Conservation (phyloP, 1,140 invertebrate genomes). For the Choristoneura fumiferana region DNA sequence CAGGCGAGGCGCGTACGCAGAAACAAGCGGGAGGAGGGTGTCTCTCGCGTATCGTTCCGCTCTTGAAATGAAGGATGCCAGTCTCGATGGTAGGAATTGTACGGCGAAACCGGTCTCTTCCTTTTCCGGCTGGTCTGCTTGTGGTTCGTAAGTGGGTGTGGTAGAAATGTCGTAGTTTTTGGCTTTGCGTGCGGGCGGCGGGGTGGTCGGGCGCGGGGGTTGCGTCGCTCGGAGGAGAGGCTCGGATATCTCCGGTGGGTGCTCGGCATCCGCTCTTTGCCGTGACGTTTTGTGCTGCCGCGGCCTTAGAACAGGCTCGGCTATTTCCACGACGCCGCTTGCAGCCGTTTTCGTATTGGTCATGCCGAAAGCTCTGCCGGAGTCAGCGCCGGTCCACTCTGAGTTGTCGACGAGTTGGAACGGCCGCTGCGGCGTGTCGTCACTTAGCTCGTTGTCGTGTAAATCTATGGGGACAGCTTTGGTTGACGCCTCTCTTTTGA, state of each 20-base stretch:
- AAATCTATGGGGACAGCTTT: constrained; percentile 43
- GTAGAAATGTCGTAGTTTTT: constrained; percentile 66
- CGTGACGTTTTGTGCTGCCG: constrained; percentile 78
- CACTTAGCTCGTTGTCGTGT: constrained; percentile 63
- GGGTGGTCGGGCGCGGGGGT: constrained; percentile 45
- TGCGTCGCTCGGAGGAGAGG: constrained; percentile 79
- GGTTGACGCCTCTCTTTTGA: constrained; percentile 39
- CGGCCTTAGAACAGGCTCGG: constrained; percentile 84
- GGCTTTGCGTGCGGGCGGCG: constrained; percentile 49
- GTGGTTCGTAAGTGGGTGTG: constrained; percentile 55
- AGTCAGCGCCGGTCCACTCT: constrained; percentile 74
- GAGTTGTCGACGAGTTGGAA: constrained; percentile 66
- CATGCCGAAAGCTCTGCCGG: constrained; percentile 81
- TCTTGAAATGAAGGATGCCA: constrained; percentile 87
- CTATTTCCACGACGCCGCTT: constrained; percentile 80
- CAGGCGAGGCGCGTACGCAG: constrained; percentile 85
- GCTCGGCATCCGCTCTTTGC: constrained; percentile 61
- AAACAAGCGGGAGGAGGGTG: constrained; percentile 85
- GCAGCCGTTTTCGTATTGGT: constrained; percentile 76
- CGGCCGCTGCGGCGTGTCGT: constrained; percentile 51
- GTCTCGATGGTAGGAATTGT: constrained; percentile 86
- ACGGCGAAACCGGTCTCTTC: constrained; percentile 81
- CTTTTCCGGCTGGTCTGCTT: constrained; percentile 51
- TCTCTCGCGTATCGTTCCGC: constrained; percentile 89
- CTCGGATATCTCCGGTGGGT: constrained; percentile 76